A percentile compares a stretch with the other conserved stretches of the same genome.
These are phyloP conservation scores for Artibeus lituratus DNA, from an alignment of 2,797 vertebrate species.

Conservation along the genomic window DNA sequence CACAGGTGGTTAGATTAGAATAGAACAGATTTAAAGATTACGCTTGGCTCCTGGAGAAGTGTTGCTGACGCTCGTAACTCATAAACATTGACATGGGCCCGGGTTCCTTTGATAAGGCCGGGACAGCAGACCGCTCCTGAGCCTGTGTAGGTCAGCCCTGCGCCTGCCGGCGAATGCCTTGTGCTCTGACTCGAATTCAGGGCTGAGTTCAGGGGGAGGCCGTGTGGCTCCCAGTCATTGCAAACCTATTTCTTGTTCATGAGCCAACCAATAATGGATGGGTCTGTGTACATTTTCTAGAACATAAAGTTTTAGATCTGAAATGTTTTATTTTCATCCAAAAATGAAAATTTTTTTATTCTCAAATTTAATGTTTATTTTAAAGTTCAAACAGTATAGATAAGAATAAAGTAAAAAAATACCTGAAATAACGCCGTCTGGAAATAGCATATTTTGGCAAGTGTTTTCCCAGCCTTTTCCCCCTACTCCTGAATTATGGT, in stretches of 20 bases:
- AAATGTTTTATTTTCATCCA: slow-evolving; percentile 21
- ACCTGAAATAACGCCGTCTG: background rate
- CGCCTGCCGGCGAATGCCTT: background rate
- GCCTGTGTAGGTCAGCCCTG: background rate
- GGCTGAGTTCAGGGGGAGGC: background rate
- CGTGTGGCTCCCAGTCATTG: background rate
- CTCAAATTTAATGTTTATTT: slow-evolving; percentile 31
- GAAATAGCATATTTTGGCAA: background rate
- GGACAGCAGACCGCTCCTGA: background rate
- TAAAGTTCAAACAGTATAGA: background rate
- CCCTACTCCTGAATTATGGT: background rate
- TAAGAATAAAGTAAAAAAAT: slow-evolving; percentile 23
- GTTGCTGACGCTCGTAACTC: background rate
- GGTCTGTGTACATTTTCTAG: background rate
- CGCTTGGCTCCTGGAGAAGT: background rate
- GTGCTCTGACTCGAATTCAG: background rate
- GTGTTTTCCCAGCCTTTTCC: background rate
- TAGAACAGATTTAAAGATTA: background rate
- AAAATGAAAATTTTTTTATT: slow-evolving; percentile 3
- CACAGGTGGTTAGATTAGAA: background rate
- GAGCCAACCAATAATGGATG: background rate
- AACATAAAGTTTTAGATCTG: background rate
- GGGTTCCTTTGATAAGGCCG: background rate
- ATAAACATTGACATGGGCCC: background rate
- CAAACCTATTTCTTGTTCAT: background rate